Evolutionary conservation across 2,888 invertebrate species (phyloP), one percentile per base, ranked within the genome.

Genomic region (Notodonta ziczac): DNA sequence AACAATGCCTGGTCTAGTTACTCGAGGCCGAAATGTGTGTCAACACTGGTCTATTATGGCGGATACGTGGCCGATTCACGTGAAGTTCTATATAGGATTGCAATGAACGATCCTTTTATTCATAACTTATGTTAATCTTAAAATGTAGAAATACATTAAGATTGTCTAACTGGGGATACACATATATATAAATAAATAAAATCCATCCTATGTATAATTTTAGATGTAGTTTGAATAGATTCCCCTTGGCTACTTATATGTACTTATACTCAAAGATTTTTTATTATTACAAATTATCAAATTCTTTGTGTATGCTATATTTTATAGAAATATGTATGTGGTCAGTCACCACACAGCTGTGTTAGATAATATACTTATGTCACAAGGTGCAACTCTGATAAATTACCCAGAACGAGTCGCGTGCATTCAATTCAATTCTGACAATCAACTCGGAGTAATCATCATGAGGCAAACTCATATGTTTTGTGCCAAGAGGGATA

Each of bases 381-480:
- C 54, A 72, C 69, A 71, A 70, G 62, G 58, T 59, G 57, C 62
- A 62, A 63, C 58, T 63, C 70, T 65, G 70, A 78, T 83, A 80
- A 84, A 85, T 84, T 82, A 84, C 75, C 62, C 68, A 77, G 83
- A 85, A 80, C 73, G 80, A 82, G 73, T 70, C 72, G 87, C 83
- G 81, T 85, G 81, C 81, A 83, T 82, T 80, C 89, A 79, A 83
- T 87, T 85, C 78, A 86, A 86, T 89, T 84, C 83, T 69, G 78
- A 76, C 90, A 88, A 88, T 90, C 78, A 86, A 78, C 74, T 69
- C 73, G 58, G 69, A 68, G 69, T 65, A 67, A 69, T 73, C 66
- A 69, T 72, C 72, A 68, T 60, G 58, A 67, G 67, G 61, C 61
- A 56, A 58, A n/a, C 16, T 50, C 50, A 16, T 50, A 16, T n/a